Evolutionary conservation across 2,888 invertebrate species (phyloP).

Genomic region (Melitaea athalia): DNA sequence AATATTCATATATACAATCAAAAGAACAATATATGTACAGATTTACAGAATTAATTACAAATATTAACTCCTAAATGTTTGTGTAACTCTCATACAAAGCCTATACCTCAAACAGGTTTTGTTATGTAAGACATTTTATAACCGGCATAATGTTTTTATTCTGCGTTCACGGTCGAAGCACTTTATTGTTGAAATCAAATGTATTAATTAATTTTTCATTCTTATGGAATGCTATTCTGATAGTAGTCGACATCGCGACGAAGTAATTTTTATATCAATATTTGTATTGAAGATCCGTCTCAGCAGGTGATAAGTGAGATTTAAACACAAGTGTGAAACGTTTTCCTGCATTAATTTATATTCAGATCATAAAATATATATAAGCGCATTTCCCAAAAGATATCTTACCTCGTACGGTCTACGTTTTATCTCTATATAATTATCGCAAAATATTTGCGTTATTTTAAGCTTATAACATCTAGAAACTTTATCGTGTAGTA

Average conservation of each 20-base stretch:
- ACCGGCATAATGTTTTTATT: not conserved
- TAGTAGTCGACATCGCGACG: not conserved
- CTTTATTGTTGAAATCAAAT: conserved; percentile 6
- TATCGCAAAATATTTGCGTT: no score
- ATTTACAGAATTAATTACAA: no score
- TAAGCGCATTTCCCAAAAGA: no score
- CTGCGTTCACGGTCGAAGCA: conserved; percentile 3
- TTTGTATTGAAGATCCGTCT: not conserved
- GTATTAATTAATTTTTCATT: conserved; percentile 1
- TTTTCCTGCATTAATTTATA: no score
- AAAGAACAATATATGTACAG: no score
- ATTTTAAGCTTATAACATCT: no score
- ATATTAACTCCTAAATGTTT: no score
- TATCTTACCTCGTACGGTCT: no score
- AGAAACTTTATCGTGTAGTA: no score
- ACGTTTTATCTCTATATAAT: no score
- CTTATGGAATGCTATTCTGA: not conserved
- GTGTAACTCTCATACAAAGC: not conserved
- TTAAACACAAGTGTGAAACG: not conserved
- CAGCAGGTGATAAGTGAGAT: not conserved
- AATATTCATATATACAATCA: no score
- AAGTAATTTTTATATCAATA: not conserved
- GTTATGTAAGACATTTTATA: not conserved
- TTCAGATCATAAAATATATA: no score
- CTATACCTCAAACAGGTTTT: not conserved